Base-by-base conservation (phyloP, 2,113 vertebrate species). In the Nycticorax nycticorax region DNA sequence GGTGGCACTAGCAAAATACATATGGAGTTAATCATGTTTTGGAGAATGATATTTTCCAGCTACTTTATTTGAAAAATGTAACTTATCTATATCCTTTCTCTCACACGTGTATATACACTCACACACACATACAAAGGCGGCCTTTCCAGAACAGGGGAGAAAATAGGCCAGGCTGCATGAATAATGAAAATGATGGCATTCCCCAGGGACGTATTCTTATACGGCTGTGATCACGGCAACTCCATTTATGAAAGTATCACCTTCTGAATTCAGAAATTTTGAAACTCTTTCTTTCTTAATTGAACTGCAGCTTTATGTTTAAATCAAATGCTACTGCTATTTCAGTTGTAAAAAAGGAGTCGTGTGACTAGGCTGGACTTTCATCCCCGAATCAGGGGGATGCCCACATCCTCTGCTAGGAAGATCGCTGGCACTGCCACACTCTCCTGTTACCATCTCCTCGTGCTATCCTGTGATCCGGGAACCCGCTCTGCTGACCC, bases 131-230 rank as follows among this genome's bases (percentile, higher is more conserved):
- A 73, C 41, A 67, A 79, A 78, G 53, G 35, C 9, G 0, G 8
- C 74, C 80, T 92, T 87, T 74, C 28, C 77, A 87, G 60, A 71
- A 64, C 43, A 72, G 21, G 20, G 66, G 18, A 92, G 62, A 93
- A 96, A 93, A 94, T 63, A 94, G 91, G 88, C 77, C 82, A 92
- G 92, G 23, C 78, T 68, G 52, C 27, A 97, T 92, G 88, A 94
- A 93, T 95, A 95, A 93, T 92, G 66, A 92, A 94, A 89, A 93
- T 9, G 14, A 64, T 72, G 66, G 33, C 43, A 50, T 56, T 92
- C 92, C 74, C 85, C 35, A 32, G 74, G 82, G 95, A 21, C 75
- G 23, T 74, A 47, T 81, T 94, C 43, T 88, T 66, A 72, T 21
- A 79, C 43, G 72, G 39, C 73, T 60, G 43, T 75, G 69, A 85